Evolutionary conservation across 2,888 invertebrate genomes (phyloP).

Genomic region (Xylota segnis): DNA sequence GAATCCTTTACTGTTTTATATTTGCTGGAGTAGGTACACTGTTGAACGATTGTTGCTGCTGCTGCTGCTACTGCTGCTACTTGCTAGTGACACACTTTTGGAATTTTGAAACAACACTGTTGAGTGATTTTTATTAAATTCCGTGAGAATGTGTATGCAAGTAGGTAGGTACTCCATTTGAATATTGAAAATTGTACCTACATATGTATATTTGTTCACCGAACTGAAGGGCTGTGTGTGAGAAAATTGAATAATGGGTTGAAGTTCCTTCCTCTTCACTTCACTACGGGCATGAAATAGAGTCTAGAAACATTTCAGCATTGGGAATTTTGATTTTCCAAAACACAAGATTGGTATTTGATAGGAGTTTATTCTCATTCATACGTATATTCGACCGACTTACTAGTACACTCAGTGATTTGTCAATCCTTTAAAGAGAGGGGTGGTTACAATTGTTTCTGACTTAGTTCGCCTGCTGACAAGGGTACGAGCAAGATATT

Average conservation of each 20-base stretch:
- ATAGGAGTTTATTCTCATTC: background rate
- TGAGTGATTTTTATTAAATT: constrained; percentile 68
- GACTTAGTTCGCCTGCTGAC: too few relatives aligned
- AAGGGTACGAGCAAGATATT: too few relatives aligned
- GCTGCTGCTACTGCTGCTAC: constrained; percentile 20
- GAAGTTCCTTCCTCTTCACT: constrained; percentile 4
- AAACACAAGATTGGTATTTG: constrained; percentile 1
- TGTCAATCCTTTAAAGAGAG: too few relatives aligned
- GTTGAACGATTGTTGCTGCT: constrained; percentile 46
- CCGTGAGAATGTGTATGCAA: constrained; percentile 30
- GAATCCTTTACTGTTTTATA: constrained; percentile 57
- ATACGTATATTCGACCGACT: background rate
- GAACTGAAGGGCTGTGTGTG: constrained; percentile 11
- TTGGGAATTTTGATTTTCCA: constrained; percentile 14
- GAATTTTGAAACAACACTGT: constrained; percentile 45
- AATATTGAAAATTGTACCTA: constrained; percentile 39
- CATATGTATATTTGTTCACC: constrained; percentile 10
- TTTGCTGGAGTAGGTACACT: constrained; percentile 20
- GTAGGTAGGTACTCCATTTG: constrained; percentile 38
- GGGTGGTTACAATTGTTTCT: too few relatives aligned
- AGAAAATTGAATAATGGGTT: constrained; percentile 16
- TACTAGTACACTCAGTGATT: background rate
- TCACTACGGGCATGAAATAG: background rate
- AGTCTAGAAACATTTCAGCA: constrained; percentile 8
- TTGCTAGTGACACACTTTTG: constrained; percentile 50